A percentile compares a stretch with the other conserved stretches of the same genome.
phyloP scores from a whole-genome alignment of 2,113 vertebrate genomes.

The Desmodus rotundus region DNA sequence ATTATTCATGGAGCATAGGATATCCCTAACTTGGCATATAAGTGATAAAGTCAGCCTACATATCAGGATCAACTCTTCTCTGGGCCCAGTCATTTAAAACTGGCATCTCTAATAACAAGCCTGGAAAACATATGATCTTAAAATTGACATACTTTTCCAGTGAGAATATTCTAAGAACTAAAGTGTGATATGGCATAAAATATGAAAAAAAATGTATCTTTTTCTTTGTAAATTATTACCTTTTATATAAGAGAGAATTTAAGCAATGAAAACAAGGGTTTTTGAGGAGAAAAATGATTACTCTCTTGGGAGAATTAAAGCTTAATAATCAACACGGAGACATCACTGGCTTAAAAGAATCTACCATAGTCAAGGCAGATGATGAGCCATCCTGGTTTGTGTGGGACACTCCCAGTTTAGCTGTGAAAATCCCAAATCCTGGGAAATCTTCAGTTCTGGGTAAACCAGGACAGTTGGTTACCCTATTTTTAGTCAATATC shows the following conservation, averaged over 20 bases:
- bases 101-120: background rate
- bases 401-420: background rate
- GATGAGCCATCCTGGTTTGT: background rate
- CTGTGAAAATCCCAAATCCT: background rate
- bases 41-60: background rate
- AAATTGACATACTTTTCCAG: background rate
- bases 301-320: background rate
- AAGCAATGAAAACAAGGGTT: background rate
- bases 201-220: background rate
- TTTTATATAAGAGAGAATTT: background rate
- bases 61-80: background rate
- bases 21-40: background rate
- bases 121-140: background rate
- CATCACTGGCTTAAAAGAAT: background rate
- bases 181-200: background rate
- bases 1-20: background rate
- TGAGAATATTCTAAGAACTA: background rate
- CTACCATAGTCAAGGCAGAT: background rate
- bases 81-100: background rate
- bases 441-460: background rate
- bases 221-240: background rate
- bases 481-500: background rate
- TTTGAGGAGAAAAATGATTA: background rate
- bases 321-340: background rate
- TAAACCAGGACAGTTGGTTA: background rate